phyloP scores from a whole-genome alignment of 2,113 vertebrate species.

The Chionis minor region DNA sequence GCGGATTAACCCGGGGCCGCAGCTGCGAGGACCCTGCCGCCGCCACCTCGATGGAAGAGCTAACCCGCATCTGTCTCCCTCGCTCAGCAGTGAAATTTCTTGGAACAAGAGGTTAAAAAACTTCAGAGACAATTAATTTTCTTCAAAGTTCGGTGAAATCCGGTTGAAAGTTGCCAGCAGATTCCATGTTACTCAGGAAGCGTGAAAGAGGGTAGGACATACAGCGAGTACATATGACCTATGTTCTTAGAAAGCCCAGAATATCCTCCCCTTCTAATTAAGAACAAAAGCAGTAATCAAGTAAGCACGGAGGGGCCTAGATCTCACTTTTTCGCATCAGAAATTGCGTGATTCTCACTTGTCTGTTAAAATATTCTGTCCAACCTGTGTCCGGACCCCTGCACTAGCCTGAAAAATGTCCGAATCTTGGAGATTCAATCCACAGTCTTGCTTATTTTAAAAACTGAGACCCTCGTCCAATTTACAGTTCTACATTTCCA shows the following conservation, averaged over 20 bases:
- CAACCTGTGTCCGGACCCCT: background rate
- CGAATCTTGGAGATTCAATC: background rate
- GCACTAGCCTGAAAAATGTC: background rate
- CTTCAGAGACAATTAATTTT: background rate
- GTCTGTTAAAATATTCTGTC: background rate
- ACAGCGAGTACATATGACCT: rapidly evolving
- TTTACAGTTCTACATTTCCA: background rate
- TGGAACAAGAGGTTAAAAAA: background rate
- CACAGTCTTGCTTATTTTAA: background rate
- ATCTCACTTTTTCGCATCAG: background rate
- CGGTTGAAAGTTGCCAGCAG: background rate
- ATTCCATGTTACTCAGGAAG: background rate
- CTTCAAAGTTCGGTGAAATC: background rate
- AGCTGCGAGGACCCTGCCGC: too few relatives aligned
- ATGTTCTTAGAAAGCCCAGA: background rate
- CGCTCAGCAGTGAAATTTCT: background rate
- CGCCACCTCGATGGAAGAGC: background rate
- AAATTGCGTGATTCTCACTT: background rate
- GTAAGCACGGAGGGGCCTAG: background rate
- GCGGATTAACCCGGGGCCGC: rapidly evolving
- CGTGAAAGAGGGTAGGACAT: background rate
- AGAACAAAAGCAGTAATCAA: background rate
- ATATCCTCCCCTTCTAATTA: background rate
- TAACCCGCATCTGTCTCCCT: rapidly evolving
- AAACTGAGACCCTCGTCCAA: background rate